Evolutionary conservation across 2,797 vertebrate genomes (phyloP), one percentile per base, ranked within the genome.

Genomic region (Rhinoraja longicauda): DNA sequence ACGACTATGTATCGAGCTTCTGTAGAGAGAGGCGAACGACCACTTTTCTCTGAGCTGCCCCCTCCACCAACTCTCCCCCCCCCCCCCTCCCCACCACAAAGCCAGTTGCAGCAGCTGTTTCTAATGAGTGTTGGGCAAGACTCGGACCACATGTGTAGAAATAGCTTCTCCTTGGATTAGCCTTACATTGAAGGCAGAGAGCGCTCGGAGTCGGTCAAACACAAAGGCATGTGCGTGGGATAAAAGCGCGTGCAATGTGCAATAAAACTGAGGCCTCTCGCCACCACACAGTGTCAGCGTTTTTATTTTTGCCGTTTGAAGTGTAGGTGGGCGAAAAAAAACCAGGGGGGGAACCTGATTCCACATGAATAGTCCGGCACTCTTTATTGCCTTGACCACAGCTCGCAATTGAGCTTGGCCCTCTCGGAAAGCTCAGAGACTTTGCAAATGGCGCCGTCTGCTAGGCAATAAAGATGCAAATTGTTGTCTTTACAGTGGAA

Each of bases 181-280:
- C 90, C 70, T 92, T 92, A 75, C 90, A 92, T 39, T 92, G 90
- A 92, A 29, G 6, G 26, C 90, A 92, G 67, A 92, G 67, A 72
- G 70, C 70, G 39, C 53, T 92, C n/a, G 70, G 70, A 75, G 92
- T 57, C 90, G 53, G 70, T 53, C 26, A 92, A 75, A 92, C 67
- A 75, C 90, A 4, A 53, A 92, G 90, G 90, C 90, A 92, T 92
- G 90, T 92, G 90, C 90, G 45, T 73, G 36, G 90, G 90, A 92
- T 92, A n/a, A 92, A 92, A 92, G 67, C 70, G n/a, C n/a, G 90
- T 26, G 70, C 29, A 75, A 75, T 75, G 90, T 26, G 5, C 26
- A 92, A 72, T 92, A 7, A 75, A 92, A n/a, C 36, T 75, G 75
- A 92, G 15, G 64, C 13, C 39, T 90, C 90, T 92, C 53, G 72